These are phyloP conservation scores for Acanthaster planci DNA, from an alignment of 35 echinoderm and acorn worm genomes.

Conservation along the genomic window DNA sequence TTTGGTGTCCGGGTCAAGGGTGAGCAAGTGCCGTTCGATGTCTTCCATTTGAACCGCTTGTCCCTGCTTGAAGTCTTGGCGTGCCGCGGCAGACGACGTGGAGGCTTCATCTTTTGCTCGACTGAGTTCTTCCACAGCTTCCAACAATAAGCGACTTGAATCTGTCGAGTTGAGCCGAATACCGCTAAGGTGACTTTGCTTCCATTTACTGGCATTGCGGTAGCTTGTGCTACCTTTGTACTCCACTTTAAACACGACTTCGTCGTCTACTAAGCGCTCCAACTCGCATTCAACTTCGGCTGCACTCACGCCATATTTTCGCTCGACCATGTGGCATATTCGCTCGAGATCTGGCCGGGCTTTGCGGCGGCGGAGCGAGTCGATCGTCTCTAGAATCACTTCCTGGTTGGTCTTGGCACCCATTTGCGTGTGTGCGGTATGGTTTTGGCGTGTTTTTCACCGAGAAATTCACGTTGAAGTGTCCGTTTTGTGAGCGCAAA, in stretches of 20 bases:
- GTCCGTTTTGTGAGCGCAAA: slow-evolving; percentile 1
- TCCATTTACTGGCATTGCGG: slow-evolving; percentile 97
- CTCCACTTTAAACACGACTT: slow-evolving; percentile 95
- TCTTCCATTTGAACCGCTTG: slow-evolving; percentile 40
- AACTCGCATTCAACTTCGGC: slow-evolving; percentile 80
- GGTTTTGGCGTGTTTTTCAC: slow-evolving; percentile 19
- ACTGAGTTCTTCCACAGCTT: slow-evolving; percentile 62
- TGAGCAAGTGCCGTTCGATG: slow-evolving; percentile 77
- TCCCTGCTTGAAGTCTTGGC: too few species aligned
- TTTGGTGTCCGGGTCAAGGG: slow-evolving; percentile 71
- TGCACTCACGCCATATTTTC: slow-evolving; percentile 78
- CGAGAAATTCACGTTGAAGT: slow-evolving; percentile 11
- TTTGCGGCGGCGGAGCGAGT: slow-evolving; percentile 90
- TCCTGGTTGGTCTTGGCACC: slow-evolving; percentile 72
- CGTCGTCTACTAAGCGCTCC: slow-evolving; percentile 87
- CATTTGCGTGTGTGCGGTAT: slow-evolving; percentile 41
- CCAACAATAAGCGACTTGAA: slow-evolving; percentile 62
- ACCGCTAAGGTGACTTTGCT: slow-evolving; percentile 86
- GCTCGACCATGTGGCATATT: slow-evolving; percentile 99
- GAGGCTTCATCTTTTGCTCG: background rate
- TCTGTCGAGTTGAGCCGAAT: slow-evolving; percentile 85
- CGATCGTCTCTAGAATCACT: slow-evolving; percentile 82
- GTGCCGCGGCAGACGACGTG: too few species aligned
- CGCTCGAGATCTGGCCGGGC: slow-evolving; percentile 97
- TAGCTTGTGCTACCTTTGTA: slow-evolving; percentile 99